Evolutionary conservation across 2,797 vertebrate species (phyloP).

Genomic region (Pantherophis alleghaniensis): DNA sequence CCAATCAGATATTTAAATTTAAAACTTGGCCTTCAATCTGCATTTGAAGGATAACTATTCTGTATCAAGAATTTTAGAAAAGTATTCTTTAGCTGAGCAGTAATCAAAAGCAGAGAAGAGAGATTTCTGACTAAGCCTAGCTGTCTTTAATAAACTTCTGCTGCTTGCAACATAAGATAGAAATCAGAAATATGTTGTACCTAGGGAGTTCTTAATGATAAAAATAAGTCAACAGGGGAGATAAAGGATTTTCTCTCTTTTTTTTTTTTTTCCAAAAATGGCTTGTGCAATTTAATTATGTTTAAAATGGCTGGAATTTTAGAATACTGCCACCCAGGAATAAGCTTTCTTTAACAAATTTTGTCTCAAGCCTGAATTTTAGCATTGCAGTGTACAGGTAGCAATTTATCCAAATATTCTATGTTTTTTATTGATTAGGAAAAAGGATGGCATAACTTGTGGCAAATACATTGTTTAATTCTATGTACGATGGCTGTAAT

Average conservation of each 20-base stretch:
- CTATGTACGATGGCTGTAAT: neutral
- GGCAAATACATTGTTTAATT: neutral
- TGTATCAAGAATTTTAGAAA: neutral
- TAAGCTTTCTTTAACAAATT: neutral
- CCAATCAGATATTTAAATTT: neutral
- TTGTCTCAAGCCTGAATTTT: neutral
- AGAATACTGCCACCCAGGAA: neutral
- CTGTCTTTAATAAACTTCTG: neutral
- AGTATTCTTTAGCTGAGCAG: neutral
- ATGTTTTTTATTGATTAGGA: neutral
- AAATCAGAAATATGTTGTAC: neutral
- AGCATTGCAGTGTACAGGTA: neutral
- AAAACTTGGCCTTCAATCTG: neutral
- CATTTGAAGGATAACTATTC: neutral
- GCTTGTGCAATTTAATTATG: neutral
- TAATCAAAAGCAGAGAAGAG: neutral
- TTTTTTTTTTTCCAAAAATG: neutral
- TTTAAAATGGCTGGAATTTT: neutral
- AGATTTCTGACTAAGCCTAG: neutral
- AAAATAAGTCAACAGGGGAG: neutral
- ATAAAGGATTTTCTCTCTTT: neutral
- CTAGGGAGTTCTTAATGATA: neutral
- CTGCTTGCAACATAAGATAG: neutral
- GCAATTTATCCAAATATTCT: neutral
- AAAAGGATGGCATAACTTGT: neutral